Conservation (phyloP, 2,888 invertebrate genomes). For the Serrognathus titanus region DNA sequence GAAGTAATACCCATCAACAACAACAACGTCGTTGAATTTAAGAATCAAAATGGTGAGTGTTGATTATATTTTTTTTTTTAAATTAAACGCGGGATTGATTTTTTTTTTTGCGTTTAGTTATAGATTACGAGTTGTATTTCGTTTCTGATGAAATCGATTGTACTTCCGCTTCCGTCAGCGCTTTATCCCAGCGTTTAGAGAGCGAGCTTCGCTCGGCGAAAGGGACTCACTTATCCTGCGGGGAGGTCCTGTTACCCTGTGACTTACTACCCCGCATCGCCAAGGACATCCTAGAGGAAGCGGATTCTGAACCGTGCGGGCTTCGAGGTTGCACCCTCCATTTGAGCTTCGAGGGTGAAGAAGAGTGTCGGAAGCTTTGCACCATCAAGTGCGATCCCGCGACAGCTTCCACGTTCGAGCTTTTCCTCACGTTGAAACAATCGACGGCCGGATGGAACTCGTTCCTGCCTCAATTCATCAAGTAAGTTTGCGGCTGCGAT, state of each 20-base stretch:
- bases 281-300: slow-evolving; percentile 72
- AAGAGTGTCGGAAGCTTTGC: slow-evolving; percentile 68
- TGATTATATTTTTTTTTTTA: slow-evolving; percentile 1
- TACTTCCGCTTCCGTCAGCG: slow-evolving; percentile 58
- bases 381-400: slow-evolving; percentile 82
- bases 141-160: slow-evolving; percentile 41
- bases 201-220: slow-evolving; percentile 77
- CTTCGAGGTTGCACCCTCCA: slow-evolving; percentile 80
- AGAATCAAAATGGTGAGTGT: slow-evolving; percentile 40
- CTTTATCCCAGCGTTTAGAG: slow-evolving; percentile 73
- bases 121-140: slow-evolving; percentile 44
- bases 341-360: slow-evolving; percentile 75
- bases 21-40: slow-evolving; percentile 38
- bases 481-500: slow-evolving; percentile 61
- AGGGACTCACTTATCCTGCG: slow-evolving; percentile 74
- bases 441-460: slow-evolving; percentile 84
- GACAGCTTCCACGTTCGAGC: slow-evolving; percentile 87
- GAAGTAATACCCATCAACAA: slow-evolving; percentile 38
- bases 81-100: slow-evolving; percentile 2
- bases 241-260: slow-evolving; percentile 80
- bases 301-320: slow-evolving; percentile 86
- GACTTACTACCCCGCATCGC: slow-evolving; percentile 78
- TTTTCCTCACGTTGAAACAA: slow-evolving; percentile 83
- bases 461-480: slow-evolving; percentile 83
- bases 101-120: slow-evolving; percentile 32